Percentiles rank a stretch among this genome's conserved stretches.
Conservation (phyloP, 2,888 invertebrate species). For the Carcina quercana region DNA sequence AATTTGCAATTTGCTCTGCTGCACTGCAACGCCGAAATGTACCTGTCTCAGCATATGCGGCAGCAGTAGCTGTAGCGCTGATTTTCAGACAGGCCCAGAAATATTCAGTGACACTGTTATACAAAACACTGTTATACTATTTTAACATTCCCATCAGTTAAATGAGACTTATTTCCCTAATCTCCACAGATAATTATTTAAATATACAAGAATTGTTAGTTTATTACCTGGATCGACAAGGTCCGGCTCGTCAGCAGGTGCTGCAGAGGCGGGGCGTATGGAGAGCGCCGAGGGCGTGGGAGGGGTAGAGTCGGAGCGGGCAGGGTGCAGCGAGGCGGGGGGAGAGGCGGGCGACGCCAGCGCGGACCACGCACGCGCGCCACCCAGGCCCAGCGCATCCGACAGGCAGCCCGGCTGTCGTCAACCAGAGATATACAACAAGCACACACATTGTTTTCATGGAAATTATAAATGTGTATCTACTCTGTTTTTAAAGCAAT, state of each 20-base stretch:
- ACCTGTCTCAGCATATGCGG: no score
- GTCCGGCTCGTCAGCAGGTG: constrained; percentile 53
- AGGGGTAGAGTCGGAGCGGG: constrained; percentile 32
- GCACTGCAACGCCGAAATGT: no score
- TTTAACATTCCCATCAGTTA: no score
- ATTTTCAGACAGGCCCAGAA: no score
- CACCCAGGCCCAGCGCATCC: constrained; percentile 76
- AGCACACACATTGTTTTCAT: constrained; percentile 11
- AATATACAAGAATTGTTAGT: no score
- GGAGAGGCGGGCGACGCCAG: constrained; percentile 68
- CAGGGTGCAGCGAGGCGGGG: constrained; percentile 46
- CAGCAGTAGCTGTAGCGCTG: no score
- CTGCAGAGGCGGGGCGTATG: constrained; percentile 40
- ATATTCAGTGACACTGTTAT: no score
- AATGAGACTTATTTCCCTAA: no score
- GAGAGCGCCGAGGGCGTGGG: constrained; percentile 32
- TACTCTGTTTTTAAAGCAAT: not conserved
- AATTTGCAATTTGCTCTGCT: no score
- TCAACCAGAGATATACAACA: not conserved
- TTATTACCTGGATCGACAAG: constrained; percentile 44
- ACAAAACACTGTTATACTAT: no score
- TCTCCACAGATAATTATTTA: no score
- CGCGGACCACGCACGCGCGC: constrained; percentile 53
- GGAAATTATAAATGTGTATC: not conserved
- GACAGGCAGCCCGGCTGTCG: constrained; percentile 82